Evolutionary conservation across 1,140 invertebrate species (phyloP), one percentile per base, ranked within the genome.

Genomic region (Arion vulgaris): DNA sequence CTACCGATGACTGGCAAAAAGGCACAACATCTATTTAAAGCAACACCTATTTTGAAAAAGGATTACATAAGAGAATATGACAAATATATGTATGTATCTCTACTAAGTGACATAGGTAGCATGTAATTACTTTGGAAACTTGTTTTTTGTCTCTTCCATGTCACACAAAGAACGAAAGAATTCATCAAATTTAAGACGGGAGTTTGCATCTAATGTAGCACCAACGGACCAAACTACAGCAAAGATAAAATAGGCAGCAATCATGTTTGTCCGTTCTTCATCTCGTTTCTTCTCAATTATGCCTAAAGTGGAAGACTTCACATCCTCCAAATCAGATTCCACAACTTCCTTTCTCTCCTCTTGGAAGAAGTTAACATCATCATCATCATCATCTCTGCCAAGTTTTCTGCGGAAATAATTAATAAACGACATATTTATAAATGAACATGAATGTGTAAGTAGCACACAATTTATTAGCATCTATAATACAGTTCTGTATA

Each of bases 91-190:
- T n/a, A n/a, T n/a, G n/a, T n/a, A n/a, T n/a, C n/a, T n/a, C n/a
- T n/a, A n/a, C n/a, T n/a, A n/a, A n/a, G n/a, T n/a, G n/a, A n/a
- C n/a, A n/a, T n/a, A n/a, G n/a, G n/a, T n/a, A n/a, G n/a, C n/a
- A 45, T 45, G 41, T 17, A 74, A 72, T 81, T 85, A 91, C 91
- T 85, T 96, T 0, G 96, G 96, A 91, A 95, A 93, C 83, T 91
- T 91, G 19, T 87, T 86, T 28, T 87, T 87, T 13, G 75, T 83
- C 66, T 87, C 87, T 66, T 92, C 91, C 87, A 89, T 91, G 26
- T 90, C 90, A 86, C 91, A 92, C 9, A 92, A 83, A 17, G 69
- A 82, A 71, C 88, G 85, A 82, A 92, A 92, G 74, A 91, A 92
- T 80, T 91, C 90, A 66, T 92, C 90, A 89, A 92, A 92, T 84